These are phyloP conservation scores for Marisa cornuarietis DNA, from an alignment of 1,140 invertebrate species.

Conservation along the genomic window DNA sequence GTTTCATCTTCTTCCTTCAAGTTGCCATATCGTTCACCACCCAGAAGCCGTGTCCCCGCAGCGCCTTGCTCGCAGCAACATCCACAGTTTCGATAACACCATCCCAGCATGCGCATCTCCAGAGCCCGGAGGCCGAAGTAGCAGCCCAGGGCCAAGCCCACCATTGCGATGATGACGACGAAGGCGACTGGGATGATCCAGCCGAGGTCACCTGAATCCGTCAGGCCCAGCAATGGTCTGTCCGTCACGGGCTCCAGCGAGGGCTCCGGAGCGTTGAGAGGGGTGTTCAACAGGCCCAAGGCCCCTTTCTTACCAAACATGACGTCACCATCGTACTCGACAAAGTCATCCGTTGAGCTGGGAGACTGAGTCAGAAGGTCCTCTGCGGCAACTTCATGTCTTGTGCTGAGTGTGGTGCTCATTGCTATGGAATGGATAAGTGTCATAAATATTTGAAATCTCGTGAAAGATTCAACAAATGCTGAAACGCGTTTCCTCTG, in stretches of 20 bases:
- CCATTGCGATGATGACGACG: neutral
- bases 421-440: too few relatives aligned
- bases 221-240: neutral
- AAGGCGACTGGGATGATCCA: constrained; percentile 25
- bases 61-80: constrained; percentile 18
- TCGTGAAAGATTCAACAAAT: too few relatives aligned
- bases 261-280: constrained; percentile 21
- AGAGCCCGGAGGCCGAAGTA: constrained; percentile 20
- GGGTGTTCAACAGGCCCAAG: neutral
- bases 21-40: neutral
- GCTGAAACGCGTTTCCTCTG: too few relatives aligned
- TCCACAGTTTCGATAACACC: constrained; percentile 20
- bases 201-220: constrained; percentile 9
- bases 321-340: too few relatives aligned
- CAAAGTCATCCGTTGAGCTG: too few relatives aligned
- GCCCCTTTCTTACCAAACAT: neutral
- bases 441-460: too few relatives aligned
- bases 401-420: too few relatives aligned
- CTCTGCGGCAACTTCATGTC: too few relatives aligned
- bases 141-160: constrained; percentile 6
- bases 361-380: too few relatives aligned
- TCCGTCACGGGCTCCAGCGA: constrained; percentile 1
- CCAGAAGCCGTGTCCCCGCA: neutral
- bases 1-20: neutral
- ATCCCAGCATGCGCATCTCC: constrained; percentile 22